These are phyloP conservation scores for Drosophila formosana DNA, from an alignment of 2,888 invertebrate species.

Conservation along the genomic window DNA sequence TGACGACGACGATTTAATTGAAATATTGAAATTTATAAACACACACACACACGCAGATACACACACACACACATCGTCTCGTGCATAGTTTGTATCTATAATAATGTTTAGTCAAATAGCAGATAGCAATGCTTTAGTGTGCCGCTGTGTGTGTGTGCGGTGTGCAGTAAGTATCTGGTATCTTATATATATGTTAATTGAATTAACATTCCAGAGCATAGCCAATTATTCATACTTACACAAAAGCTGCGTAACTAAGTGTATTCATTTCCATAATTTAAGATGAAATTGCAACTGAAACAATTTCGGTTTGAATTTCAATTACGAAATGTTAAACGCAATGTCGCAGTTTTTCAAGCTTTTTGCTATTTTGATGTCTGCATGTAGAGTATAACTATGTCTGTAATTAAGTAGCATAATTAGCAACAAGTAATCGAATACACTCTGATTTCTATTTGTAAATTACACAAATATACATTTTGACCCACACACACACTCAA, in stretches of 20 bases:
- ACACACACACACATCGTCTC: not conserved
- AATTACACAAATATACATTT: constrained; percentile 41
- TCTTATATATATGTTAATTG: constrained; percentile 60
- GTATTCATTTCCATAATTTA: constrained; percentile 52
- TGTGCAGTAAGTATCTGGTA: constrained; percentile 5
- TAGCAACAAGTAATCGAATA: constrained; percentile 43
- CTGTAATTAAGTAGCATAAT: constrained; percentile 65
- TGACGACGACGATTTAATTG: not conserved
- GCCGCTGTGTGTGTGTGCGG: constrained; percentile 9
- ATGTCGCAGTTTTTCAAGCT: constrained; percentile 68
- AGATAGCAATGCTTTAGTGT: constrained; percentile 57
- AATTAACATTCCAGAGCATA: constrained; percentile 71
- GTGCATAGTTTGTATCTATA: constrained; percentile 22
- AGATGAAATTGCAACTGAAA: constrained; percentile 18
- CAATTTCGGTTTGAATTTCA: constrained; percentile 40
- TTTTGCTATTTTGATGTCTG: constrained; percentile 76
- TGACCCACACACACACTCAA: constrained; percentile 19
- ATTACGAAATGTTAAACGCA: constrained; percentile 50
- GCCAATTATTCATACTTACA: constrained; percentile 66
- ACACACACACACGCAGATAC: not conserved
- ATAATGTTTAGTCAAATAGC: constrained; percentile 34
- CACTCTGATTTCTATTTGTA: constrained; percentile 64
- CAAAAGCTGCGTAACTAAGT: constrained; percentile 30
- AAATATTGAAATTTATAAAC: constrained; percentile 1
- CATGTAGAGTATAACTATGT: constrained; percentile 42